phyloP scores from a whole-genome alignment of 1,140 invertebrate genomes.

The Pseudomyrmex flavicornis region DNA sequence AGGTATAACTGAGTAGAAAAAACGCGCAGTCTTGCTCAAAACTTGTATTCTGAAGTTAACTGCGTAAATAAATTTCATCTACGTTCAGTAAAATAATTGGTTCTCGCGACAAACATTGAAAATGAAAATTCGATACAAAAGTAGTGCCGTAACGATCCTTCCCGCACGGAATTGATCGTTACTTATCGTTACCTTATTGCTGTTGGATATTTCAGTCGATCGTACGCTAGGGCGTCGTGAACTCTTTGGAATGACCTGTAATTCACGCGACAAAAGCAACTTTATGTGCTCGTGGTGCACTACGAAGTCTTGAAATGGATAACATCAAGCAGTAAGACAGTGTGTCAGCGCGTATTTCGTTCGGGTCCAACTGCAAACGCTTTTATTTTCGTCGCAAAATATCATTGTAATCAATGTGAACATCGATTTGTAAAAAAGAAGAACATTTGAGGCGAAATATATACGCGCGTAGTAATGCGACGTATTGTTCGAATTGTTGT shows the following conservation, averaged over 20 bases:
- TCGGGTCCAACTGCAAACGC: background rate
- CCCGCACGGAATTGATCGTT: conserved; percentile 41
- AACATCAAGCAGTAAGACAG: too few species aligned
- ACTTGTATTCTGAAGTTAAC: too few species aligned
- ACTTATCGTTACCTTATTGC: conserved; percentile 56
- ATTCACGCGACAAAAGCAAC: conserved; percentile 45
- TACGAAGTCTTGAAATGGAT: too few species aligned
- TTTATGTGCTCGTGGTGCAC: conserved; percentile 28
- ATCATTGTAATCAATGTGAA: conserved; percentile 33
- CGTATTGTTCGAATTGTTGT: conserved; percentile 1
- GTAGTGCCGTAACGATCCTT: background rate
- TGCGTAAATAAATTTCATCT: too few species aligned
- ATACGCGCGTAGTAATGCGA: background rate
- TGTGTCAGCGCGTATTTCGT: too few species aligned
- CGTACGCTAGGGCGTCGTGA: conserved; percentile 20
- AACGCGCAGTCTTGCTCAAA: too few species aligned
- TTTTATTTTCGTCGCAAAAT: conserved; percentile 28
- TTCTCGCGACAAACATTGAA: background rate
- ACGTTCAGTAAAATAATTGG: too few species aligned
- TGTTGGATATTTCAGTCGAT: conserved; percentile 44
- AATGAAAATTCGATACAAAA: background rate
- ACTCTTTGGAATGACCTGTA: conserved; percentile 51
- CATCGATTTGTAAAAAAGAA: conserved; percentile 13
- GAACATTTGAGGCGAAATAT: background rate
- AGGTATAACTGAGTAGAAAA: too few species aligned